These are phyloP conservation scores for Hycleus phaleratus DNA, from an alignment of 1,140 invertebrate genomes.

Conservation along the genomic window DNA sequence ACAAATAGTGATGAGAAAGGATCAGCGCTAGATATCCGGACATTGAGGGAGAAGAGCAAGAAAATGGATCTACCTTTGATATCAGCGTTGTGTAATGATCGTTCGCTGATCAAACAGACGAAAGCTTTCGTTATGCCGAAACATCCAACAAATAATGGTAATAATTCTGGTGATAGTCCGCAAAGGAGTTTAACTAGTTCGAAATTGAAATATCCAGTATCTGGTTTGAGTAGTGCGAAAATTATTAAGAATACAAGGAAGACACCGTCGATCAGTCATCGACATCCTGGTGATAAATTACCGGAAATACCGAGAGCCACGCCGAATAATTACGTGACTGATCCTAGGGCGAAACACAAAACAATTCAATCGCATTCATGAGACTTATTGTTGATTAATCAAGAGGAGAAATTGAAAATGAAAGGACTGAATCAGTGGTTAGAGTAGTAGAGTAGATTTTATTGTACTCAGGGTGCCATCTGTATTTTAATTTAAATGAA, in stretches of 20 bases:
- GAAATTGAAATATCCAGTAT: constrained; percentile 52
- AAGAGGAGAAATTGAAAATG: too few relatives aligned
- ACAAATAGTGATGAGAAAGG: constrained; percentile 4
- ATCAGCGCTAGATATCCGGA: constrained; percentile 64
- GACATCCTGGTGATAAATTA: constrained; percentile 52
- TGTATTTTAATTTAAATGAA: constrained; percentile 25
- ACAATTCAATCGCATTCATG: constrained; percentile 37
- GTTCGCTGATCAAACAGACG: constrained; percentile 74
- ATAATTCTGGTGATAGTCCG: constrained; percentile 21
- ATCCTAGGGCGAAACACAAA: constrained; percentile 36
- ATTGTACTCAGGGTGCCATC: constrained; percentile 40
- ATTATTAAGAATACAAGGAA: constrained; percentile 51
- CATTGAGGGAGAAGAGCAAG: constrained; percentile 76
- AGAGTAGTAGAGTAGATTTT: not conserved
- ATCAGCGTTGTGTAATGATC: constrained; percentile 81
- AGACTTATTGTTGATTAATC: constrained; percentile 5
- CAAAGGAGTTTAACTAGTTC: constrained; percentile 26
- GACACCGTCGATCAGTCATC: constrained; percentile 46
- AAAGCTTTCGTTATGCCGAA: constrained; percentile 72
- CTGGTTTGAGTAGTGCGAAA: constrained; percentile 51
- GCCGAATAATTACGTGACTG: constrained; percentile 41
- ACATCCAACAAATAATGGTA: constrained; percentile 39
- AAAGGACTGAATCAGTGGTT: too few relatives aligned
- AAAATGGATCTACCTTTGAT: constrained; percentile 82
- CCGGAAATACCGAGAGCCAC: constrained; percentile 40